Conservation (phyloP, 2,888 invertebrate species). For the Luperina nickerlii region DNA sequence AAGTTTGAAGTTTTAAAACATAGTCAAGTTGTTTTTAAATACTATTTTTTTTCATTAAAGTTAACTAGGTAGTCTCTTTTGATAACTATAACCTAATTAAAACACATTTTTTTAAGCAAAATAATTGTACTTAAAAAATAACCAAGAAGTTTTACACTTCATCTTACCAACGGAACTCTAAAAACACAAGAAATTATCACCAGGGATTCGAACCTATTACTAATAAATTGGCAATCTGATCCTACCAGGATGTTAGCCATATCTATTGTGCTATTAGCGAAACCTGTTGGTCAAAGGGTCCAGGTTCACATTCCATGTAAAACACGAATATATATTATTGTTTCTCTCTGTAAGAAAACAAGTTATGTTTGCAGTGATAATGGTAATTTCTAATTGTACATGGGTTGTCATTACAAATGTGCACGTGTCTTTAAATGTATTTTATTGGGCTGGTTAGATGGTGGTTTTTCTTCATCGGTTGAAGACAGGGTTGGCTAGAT, state of each 20-base stretch:
- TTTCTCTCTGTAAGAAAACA: slow-evolving; percentile 53
- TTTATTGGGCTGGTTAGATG: too few species aligned
- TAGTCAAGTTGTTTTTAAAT: background rate
- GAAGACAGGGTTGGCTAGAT: background rate
- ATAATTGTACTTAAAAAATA: background rate
- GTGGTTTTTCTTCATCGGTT: too few species aligned
- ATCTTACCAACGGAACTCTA: slow-evolving; percentile 41
- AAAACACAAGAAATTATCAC: slow-evolving; percentile 59
- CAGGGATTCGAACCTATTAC: slow-evolving; percentile 57
- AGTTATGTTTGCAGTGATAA: slow-evolving; percentile 32
- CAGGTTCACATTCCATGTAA: slow-evolving; percentile 65
- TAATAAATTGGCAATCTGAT: slow-evolving; percentile 68
- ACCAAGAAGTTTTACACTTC: background rate
- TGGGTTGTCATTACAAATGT: background rate
- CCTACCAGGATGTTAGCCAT: slow-evolving; percentile 65
- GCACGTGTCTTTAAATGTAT: background rate
- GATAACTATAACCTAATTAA: background rate
- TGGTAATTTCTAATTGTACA: slow-evolving; percentile 42
- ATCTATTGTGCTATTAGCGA: slow-evolving; percentile 68
- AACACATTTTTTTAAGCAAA: background rate
- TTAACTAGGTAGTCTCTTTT: too few species aligned
- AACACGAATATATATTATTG: slow-evolving; percentile 56
- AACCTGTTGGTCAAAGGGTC: slow-evolving; percentile 64
- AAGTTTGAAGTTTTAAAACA: background rate
- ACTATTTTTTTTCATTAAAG: background rate